Evolutionary conservation across 2,797 vertebrate species (phyloP).

Genomic region (Leptoclinus maculatus): DNA sequence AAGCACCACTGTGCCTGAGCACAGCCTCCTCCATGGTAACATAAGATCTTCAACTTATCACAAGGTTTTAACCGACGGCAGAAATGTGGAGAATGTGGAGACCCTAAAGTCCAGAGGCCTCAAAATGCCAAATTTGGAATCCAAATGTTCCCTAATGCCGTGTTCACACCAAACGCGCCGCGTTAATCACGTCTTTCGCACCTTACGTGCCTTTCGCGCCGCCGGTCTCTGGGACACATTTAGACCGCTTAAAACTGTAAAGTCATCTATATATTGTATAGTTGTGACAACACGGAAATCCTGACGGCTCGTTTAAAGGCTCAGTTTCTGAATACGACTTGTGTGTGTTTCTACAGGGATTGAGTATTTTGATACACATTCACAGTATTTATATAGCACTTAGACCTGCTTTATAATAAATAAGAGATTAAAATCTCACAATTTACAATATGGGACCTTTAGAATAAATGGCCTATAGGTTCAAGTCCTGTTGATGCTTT

Average conservation of each 20-base stretch:
- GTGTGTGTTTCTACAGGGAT: no score
- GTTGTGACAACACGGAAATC: no score
- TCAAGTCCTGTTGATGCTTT: background rate
- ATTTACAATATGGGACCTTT: no score
- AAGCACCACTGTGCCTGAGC: no score
- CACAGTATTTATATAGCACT: no score
- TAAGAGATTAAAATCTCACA: no score
- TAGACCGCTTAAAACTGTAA: background rate
- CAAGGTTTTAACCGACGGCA: background rate
- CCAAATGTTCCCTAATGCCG: background rate
- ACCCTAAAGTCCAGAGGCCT: background rate
- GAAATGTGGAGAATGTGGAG: background rate
- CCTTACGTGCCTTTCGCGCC: no score
- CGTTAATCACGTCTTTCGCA: no score
- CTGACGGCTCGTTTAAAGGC: no score
- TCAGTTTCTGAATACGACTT: background rate
- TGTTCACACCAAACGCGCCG: no score
- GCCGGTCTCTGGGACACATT: background rate
- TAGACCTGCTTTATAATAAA: no score
- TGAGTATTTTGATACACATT: no score
- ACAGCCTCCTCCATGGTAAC: background rate
- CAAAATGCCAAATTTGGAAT: background rate
- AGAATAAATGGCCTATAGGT: background rate
- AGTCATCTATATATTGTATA: background rate
- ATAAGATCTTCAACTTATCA: background rate